Percentiles rank a stretch among this genome's conserved stretches.
Evolutionary conservation across 2,797 vertebrate genomes (phyloP).

Genomic region (Dermochelys coriacea): DNA sequence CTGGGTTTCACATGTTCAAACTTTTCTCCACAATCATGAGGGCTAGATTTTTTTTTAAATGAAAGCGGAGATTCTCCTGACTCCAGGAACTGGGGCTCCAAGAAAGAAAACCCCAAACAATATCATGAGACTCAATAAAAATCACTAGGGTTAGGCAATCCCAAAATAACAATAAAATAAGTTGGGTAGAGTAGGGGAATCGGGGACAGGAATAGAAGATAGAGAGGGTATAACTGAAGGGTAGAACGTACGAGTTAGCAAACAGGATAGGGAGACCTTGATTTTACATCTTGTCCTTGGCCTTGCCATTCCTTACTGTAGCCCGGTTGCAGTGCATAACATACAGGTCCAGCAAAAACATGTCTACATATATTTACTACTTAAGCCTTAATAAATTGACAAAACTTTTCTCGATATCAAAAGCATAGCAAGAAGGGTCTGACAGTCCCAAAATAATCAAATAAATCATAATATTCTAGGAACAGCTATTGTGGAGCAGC

Average conservation of each 20-base stretch:
- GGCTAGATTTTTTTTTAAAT: conserved; percentile 3
- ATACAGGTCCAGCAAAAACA: conserved; percentile 12
- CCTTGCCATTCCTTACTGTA: not conserved
- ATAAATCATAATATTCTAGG: conserved; percentile 45
- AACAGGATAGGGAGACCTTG: not conserved
- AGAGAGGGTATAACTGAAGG: not conserved
- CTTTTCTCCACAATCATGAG: not conserved
- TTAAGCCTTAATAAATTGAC: conserved; percentile 5
- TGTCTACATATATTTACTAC: conserved; percentile 16
- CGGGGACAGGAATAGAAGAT: not conserved
- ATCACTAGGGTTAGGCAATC: not conserved
- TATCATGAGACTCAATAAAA: not conserved
- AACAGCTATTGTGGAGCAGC: conserved; percentile 11
- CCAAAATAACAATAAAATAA: not conserved
- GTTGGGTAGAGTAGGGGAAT: not conserved
- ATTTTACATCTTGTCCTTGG: not conserved
- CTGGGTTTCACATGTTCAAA: not conserved
- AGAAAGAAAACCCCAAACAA: not conserved
- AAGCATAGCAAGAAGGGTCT: conserved; percentile 33
- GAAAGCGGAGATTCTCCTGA: conserved; percentile 1
- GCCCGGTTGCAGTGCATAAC: not conserved
- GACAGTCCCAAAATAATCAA: conserved; percentile 34
- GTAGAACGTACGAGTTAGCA: not conserved
- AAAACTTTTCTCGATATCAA: not conserved
- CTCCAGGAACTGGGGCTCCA: not conserved